Percentiles rank a stretch among this genome's conserved stretches.
Evolutionary conservation across 2,113 vertebrate species (phyloP).

Genomic region (Psilopsiagon aurifrons): DNA sequence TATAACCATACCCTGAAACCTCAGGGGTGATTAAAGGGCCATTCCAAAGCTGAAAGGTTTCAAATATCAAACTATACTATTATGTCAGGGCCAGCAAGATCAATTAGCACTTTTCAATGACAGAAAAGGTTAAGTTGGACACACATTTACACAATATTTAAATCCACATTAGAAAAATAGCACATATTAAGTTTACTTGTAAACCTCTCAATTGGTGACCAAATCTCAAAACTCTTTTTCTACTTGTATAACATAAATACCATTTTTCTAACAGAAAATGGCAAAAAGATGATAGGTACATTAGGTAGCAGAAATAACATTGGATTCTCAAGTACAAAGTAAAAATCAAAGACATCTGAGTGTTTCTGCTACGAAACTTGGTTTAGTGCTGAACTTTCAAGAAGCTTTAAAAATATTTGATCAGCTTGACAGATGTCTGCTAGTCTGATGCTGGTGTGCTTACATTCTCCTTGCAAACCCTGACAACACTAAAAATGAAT

Average conservation of each 20-base stretch:
- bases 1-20: slow-evolving; percentile 64
- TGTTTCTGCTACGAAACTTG: not conserved
- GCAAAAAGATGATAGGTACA: not conserved
- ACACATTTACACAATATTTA: slow-evolving; percentile 47
- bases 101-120: slow-evolving; percentile 81
- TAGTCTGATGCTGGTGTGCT: not conserved
- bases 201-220: not conserved
- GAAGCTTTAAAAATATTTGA: slow-evolving; percentile 37
- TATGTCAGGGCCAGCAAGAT: slow-evolving; percentile 76
- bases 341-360: not conserved
- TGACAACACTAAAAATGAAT: not conserved
- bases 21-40: slow-evolving; percentile 72
- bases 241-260: not conserved
- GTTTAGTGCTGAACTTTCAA: not conserved
- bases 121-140: slow-evolving; percentile 73
- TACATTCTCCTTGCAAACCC: slow-evolving; percentile 40
- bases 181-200: not conserved
- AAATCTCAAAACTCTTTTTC: slow-evolving; percentile 5
- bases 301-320: not conserved
- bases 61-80: slow-evolving; percentile 80
- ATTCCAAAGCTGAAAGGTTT: slow-evolving; percentile 74
- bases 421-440: slow-evolving; percentile 20
- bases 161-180: not conserved
- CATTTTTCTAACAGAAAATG: not conserved
- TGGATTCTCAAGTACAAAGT: not conserved